Percentiles rank a stretch among this genome's conserved stretches.
Conservation (phyloP, 2,113 vertebrate genomes). For the Hydropotes inermis region DNA sequence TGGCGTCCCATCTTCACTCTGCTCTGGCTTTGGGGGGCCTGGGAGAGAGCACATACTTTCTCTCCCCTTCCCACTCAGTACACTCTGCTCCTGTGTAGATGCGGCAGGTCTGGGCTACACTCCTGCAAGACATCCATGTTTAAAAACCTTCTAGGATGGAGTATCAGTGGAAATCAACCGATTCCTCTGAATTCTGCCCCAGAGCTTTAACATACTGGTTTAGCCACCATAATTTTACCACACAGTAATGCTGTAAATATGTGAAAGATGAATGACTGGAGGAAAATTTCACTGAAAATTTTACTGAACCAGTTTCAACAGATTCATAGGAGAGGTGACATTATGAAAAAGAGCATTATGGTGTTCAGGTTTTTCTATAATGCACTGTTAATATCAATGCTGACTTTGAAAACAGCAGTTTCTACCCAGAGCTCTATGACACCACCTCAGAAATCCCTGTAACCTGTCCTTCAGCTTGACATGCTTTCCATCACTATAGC, state of each 20-base stretch:
- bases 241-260: background rate
- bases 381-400: background rate
- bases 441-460: background rate
- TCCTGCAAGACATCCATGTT: background rate
- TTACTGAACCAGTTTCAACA: conserved; percentile 8
- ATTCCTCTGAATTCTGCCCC: background rate
- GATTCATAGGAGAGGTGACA: background rate
- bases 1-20: conserved; percentile 66
- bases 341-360: background rate
- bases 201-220: background rate
- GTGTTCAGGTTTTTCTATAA: background rate
- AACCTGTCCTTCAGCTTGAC: background rate
- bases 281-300: background rate
- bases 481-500: background rate
- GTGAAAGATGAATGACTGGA: background rate
- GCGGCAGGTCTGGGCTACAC: background rate
- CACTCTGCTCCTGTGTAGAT: background rate
- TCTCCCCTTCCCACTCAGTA: conserved; percentile 32
- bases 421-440: background rate
- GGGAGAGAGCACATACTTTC: conserved; percentile 49
- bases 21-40: conserved; percentile 71
- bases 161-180: background rate
- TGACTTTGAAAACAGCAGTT: background rate
- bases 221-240: background rate
- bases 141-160: conserved; percentile 2